Evolutionary conservation across 2,888 invertebrate species (phyloP).

Genomic region (Xestobium rufovillosum): DNA sequence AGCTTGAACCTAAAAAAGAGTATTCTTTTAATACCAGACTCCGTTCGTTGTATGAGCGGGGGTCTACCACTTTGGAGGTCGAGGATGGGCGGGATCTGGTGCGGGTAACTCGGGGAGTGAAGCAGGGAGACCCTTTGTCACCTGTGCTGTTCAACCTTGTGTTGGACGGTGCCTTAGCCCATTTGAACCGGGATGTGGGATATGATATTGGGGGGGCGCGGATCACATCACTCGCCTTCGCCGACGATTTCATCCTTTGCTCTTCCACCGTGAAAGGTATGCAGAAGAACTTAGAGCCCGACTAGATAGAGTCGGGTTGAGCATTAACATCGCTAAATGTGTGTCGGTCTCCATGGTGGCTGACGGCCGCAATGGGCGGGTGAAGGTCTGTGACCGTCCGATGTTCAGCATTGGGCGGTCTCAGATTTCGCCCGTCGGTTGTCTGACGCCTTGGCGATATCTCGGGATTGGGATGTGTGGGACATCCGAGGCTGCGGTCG

Average conservation of each 20-base stretch:
- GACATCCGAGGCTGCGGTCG: neutral
- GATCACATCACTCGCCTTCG: neutral
- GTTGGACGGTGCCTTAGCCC: neutral
- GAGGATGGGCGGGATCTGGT: neutral
- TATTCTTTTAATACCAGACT: no score
- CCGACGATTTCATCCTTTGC: neutral
- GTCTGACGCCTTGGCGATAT: neutral
- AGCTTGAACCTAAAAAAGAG: no score
- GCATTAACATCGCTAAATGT: neutral
- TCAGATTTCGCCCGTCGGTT: neutral
- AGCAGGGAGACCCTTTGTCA: neutral
- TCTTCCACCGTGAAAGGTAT: neutral
- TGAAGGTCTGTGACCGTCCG: neutral
- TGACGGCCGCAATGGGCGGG: neutral
- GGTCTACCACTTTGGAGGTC: neutral
- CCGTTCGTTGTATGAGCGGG: neutral
- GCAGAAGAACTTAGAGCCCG: constrained; percentile 1
- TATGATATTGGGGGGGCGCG: neutral
- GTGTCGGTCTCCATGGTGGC: neutral
- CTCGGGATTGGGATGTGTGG: neutral
- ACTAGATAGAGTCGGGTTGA: neutral
- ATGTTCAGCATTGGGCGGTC: neutral
- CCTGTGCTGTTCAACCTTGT: constrained; percentile 1
- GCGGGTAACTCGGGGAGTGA: neutral
- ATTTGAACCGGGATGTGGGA: neutral